A percentile compares a stretch with the other conserved stretches of the same genome.
Conservation (phyloP, 2,113 vertebrate genomes). For the Prolemur simus region DNA sequence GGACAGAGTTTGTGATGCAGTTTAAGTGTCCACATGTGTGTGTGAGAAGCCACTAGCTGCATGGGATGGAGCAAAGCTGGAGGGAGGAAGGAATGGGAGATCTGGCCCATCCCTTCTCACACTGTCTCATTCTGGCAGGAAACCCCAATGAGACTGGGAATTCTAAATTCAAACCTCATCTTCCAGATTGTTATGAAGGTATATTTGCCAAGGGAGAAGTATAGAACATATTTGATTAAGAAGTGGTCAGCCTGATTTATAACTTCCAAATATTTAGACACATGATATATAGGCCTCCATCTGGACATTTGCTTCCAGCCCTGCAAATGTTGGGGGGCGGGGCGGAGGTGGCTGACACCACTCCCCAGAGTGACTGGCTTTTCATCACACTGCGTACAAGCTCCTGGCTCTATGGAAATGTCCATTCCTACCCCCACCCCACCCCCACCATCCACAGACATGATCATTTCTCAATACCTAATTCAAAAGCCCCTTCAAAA, state of each 20-base stretch:
- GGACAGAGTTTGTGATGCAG: not conserved
- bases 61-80: not conserved
- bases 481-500: not conserved
- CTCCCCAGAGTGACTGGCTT: not conserved
- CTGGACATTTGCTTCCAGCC: not conserved
- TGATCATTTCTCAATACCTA: not conserved
- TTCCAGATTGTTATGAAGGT: not conserved
- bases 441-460: not conserved
- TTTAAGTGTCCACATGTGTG: not conserved
- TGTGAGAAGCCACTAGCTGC: not conserved
- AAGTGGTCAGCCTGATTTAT: not conserved
- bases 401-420: not conserved
- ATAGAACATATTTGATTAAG: not conserved
- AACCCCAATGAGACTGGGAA: not conserved
- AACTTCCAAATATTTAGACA: conserved; percentile 9
- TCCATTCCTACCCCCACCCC: not conserved
- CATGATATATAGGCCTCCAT: not conserved
- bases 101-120: not conserved
- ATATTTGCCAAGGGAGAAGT: not conserved
- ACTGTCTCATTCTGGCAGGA: not conserved
- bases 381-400: not conserved
- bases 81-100: not conserved
- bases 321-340: not conserved
- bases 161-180: not conserved
- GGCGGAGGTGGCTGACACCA: not conserved